Evolutionary conservation across 2,888 invertebrate genomes (phyloP), one percentile per base, ranked within the genome.

Genomic region (Chymomyza caudatula): DNA sequence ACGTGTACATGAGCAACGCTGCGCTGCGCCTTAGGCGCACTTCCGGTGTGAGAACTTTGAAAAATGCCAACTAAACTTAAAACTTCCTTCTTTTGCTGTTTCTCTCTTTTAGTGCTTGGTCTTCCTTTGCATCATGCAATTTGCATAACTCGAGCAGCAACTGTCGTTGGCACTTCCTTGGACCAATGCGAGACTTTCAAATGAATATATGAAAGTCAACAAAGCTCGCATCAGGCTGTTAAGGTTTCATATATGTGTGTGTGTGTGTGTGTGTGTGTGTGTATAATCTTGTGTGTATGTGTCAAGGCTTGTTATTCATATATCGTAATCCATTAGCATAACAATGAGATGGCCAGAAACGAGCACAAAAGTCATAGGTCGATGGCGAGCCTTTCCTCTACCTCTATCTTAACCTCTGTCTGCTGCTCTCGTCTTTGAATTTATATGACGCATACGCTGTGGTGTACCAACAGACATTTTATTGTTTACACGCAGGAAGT

Each of bases 241-340:
- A n/a, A n/a, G n/a, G 4, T 37, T 37, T 37, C 11, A 37, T 37
- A 23, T 29, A 13, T 51, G 22, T 8, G 17, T 51, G 20, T 59
- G 29, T 5, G 0, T 25, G 22, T 19, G 54, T 53, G 17, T 52
- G 58, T 44, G 4, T 63, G 51, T 54, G 47, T 29, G n/a, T 59
- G 65, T 4, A 17, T n/a, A n/a, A n/a, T n/a, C 29, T 63, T 55
- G 58, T 57, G 62, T 57, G 67, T 61, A 54, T 59, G 47, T 57
- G 54, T 20, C 53, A 56, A 47, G 47, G 73, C 72, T 77, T 86
- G 74, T 84, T 85, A 85, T 85, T 85, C 82, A 82, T 80, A 85
- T 83, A 85, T 83, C 78, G 85, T 87, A 85, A 72, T 70, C 75
- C 84, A 85, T 85, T 85, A 85, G 84, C 85, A 85, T 79, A 70